phyloP scores from a whole-genome alignment of 2,113 vertebrate genomes.

The Suricata suricatta region DNA sequence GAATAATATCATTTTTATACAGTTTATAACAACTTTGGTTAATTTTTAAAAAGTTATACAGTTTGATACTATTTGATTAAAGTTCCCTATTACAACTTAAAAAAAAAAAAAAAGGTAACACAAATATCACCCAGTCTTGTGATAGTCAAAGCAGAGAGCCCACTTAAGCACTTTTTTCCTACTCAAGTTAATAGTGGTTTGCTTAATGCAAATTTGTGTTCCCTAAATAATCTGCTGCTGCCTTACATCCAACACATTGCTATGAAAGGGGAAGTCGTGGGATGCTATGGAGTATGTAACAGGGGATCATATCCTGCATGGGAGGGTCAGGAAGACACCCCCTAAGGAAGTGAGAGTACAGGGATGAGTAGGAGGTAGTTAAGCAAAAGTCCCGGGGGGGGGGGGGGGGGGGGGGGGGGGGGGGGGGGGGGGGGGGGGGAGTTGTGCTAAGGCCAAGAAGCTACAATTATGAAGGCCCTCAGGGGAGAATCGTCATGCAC shows the following conservation, averaged over 20 bases:
- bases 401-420: not conserved
- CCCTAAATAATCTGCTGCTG: not conserved
- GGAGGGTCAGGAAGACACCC: not conserved
- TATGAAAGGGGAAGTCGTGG: slow-evolving; percentile 36
- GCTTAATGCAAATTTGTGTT: not conserved
- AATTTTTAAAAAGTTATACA: slow-evolving; percentile 74
- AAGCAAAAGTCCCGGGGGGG: not conserved
- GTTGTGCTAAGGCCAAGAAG: not conserved
- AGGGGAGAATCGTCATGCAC: not conserved
- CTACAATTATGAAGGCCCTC: not conserved
- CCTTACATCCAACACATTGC: not conserved
- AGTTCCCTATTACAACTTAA: slow-evolving; percentile 40
- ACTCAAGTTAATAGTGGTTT: slow-evolving; percentile 1
- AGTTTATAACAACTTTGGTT: slow-evolving; percentile 76
- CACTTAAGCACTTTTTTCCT: not conserved
- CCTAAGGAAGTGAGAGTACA: slow-evolving; percentile 32
- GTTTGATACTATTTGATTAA: slow-evolving; percentile 76
- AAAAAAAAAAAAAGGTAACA: not conserved
- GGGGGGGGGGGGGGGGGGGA: not conserved
- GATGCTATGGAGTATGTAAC: not conserved
- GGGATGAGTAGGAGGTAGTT: slow-evolving; percentile 17
- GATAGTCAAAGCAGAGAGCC: slow-evolving; percentile 36
- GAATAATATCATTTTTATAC: slow-evolving; percentile 81
- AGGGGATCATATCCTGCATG: not conserved
- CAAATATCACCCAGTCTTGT: not conserved